Evolutionary conservation across 1,140 invertebrate species (phyloP).

Genomic region (Delia radicum): DNA sequence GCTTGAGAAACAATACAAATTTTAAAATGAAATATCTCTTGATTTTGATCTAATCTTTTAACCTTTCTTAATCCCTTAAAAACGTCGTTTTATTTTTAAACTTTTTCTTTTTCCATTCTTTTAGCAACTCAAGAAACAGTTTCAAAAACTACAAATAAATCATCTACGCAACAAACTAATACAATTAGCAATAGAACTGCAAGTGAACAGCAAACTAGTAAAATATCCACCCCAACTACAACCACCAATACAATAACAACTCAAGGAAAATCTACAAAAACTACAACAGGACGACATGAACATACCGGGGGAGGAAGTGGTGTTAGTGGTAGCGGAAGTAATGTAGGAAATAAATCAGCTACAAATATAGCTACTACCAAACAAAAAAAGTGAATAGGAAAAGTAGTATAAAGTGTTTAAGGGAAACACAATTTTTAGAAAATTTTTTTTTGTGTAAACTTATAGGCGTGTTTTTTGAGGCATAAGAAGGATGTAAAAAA

Average conservation of each 20-base stretch:
- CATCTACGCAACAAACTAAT: constrained; percentile 12
- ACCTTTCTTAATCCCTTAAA: no score
- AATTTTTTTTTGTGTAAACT: no score
- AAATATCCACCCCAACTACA: neutral
- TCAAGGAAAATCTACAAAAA: neutral
- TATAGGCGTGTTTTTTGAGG: no score
- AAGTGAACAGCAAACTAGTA: neutral
- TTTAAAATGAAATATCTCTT: no score
- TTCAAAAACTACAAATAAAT: constrained; percentile 1
- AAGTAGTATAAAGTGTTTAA: no score
- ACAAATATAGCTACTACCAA: neutral
- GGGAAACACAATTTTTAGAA: no score
- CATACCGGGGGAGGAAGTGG: neutral
- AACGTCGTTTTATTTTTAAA: no score
- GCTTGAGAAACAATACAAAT: no score
- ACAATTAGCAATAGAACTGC: neutral
- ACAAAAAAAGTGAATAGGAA: neutral
- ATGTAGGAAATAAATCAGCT: neutral
- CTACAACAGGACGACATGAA: neutral
- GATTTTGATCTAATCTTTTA: no score
- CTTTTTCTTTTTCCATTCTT: no score
- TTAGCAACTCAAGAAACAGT: constrained; percentile 11
- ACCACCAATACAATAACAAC: neutral
- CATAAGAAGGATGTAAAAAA: no score
- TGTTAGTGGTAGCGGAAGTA: neutral